phyloP scores from a whole-genome alignment of 2,797 vertebrate species.

The Lagodon rhomboides region DNA sequence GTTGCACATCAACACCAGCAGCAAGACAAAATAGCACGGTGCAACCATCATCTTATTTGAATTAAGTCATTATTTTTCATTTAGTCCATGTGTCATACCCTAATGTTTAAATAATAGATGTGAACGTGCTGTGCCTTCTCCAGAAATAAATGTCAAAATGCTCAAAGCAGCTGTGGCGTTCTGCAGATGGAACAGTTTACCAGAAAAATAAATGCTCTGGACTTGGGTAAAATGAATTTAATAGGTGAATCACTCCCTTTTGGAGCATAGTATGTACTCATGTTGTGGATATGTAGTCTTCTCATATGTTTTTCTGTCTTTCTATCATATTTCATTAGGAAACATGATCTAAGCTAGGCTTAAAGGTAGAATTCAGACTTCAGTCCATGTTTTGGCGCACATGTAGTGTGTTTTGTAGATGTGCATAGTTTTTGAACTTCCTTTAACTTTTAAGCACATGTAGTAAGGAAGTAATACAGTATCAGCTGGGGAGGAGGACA shows the following conservation, averaged over 20 bases:
- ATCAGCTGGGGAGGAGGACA: background rate
- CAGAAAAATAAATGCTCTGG: background rate
- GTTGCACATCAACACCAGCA: background rate
- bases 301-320: background rate
- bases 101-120: constrained; percentile 24
- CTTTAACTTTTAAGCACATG: background rate
- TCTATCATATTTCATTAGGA: background rate
- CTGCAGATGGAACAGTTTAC: constrained; percentile 12
- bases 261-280: background rate
- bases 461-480: background rate
- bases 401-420: constrained; percentile 1
- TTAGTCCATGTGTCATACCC: background rate
- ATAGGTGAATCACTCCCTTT: background rate
- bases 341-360: background rate
- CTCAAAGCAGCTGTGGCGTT: constrained; percentile 5
- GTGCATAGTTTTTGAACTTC: background rate
- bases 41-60: constrained; percentile 7
- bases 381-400: background rate
- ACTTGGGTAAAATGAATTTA: background rate
- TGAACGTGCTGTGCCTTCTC: constrained; percentile 7
- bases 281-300: background rate
- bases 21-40: background rate
- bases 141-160: background rate
- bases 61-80: constrained; percentile 13
- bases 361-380: background rate